Base-by-base conservation (phyloP, 2,888 invertebrate species). In the Steinernema hermaphroditum region DNA sequence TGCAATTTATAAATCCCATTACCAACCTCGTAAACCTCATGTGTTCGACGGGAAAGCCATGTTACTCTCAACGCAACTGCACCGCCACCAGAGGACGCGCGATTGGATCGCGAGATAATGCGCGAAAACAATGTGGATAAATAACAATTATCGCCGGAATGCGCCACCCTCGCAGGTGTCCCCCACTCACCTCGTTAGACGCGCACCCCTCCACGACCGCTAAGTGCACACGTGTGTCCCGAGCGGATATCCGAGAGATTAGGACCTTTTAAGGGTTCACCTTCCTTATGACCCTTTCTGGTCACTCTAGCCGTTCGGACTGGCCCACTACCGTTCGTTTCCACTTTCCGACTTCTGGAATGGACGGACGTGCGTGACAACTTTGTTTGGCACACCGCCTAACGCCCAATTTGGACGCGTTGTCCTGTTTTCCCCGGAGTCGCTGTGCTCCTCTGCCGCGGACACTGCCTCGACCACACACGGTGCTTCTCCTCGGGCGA, bases 91-190 rank as follows among this genome's bases (percentile, higher is more conserved):
- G 19, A 54, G 22, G 24, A 27, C 54, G 54, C 54, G 9, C 54
- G 54, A 54, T 54, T 54, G 54, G 54, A 54, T 54, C 54, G 14
- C 12, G n/a, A 12, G 54, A 54, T 54, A 24, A 54, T 54, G 54
- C 54, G 54, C 54, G 54, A 54, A 54, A 54, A 54, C 54, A 54
- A 54, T 54, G 54, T 27, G 54, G 54, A 54, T 54, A 54, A 54
- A 54, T 54, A 54, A 54, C 54, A 54, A 54, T 54, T 54, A 54
- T 54, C 54, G 22, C 24, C 22, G 54, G 54, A 54, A 54, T 54
- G 54, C 54, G 24, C 27, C n/a, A 12, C 37, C 37, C 54, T 22
- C 27, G 24, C 54, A 54, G 54, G 54, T 54, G 54, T 12, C 9
- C 54, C 24, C 9, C 24, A 54, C 12, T 37, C 37, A 37, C 37